A percentile compares a stretch with the other conserved stretches of the same genome.
Conservation (phyloP, 2,888 invertebrate species). For the Hydropsyche betteni region DNA sequence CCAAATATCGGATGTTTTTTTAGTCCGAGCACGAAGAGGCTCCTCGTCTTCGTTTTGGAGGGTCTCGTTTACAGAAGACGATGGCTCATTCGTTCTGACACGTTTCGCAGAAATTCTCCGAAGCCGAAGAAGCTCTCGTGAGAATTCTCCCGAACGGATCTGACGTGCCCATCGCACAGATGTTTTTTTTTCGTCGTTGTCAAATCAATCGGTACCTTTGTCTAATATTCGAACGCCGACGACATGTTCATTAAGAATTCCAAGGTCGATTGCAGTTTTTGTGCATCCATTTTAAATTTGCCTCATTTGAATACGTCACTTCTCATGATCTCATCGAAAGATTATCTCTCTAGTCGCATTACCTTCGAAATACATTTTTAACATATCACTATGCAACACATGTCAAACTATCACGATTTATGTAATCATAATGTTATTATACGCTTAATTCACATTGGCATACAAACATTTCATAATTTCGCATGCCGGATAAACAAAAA, state of each 20-base stretch:
- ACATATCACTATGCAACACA: too few relatives aligned
- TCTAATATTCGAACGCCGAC: background rate
- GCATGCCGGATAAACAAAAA: too few relatives aligned
- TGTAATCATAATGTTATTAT: too few relatives aligned
- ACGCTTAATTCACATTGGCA: too few relatives aligned
- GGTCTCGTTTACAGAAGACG: background rate
- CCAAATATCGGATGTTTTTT: background rate
- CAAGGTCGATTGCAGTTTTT: constrained; percentile 4
- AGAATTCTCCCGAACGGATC: constrained; percentile 11
- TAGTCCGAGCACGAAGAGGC: background rate
- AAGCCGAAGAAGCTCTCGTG: constrained; percentile 20
- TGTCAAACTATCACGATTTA: too few relatives aligned
- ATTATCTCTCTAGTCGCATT: too few relatives aligned
- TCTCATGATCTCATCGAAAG: background rate
- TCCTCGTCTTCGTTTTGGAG: too few relatives aligned
- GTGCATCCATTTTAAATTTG: background rate
- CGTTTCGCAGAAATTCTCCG: constrained; percentile 8
- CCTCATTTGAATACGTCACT: background rate
- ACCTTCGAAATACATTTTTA: too few relatives aligned
- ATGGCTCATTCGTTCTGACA: constrained; percentile 18
- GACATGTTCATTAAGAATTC: background rate
- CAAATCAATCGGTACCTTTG: constrained; percentile 7
- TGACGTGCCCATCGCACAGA: constrained; percentile 18
- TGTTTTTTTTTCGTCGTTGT: constrained; percentile 7
- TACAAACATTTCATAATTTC: too few relatives aligned